These are phyloP conservation scores for Myotis vivesi DNA, from an alignment of 2,797 vertebrate genomes.

Conservation along the genomic window DNA sequence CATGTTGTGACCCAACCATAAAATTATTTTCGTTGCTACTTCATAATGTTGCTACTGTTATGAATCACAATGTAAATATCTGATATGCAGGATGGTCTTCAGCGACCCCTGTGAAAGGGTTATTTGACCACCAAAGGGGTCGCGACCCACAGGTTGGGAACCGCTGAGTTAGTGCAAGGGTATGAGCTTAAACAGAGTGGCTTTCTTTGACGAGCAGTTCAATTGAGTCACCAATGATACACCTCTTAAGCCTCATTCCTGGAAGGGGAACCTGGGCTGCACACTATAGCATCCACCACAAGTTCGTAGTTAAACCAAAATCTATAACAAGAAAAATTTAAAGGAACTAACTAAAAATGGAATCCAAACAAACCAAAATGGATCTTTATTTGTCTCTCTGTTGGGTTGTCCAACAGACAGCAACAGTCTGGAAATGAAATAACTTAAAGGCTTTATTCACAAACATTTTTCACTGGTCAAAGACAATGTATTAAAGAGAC, in stretches of 20 bases:
- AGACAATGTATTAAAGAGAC: not conserved
- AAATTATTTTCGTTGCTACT: no score
- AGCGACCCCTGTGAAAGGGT: no score
- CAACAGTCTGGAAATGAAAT: not conserved
- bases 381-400: not conserved
- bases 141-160: no score
- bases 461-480: not conserved
- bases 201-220: not conserved
- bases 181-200: not conserved
- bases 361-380: not conserved
- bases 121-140: no score
- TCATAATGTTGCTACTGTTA: no score
- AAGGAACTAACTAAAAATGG: not conserved
- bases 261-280: not conserved
- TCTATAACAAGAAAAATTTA: not conserved
- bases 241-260: not conserved
- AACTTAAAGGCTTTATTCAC: not conserved
- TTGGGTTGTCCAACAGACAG: not conserved
- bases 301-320: not conserved
- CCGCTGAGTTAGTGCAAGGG: not conserved
- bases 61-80: no score
- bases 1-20: no score
- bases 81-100: no score
- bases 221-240: not conserved
- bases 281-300: not conserved